These are phyloP conservation scores for Petrolisthes manimaculis DNA, from an alignment of 2,888 invertebrate species.

Conservation along the genomic window DNA sequence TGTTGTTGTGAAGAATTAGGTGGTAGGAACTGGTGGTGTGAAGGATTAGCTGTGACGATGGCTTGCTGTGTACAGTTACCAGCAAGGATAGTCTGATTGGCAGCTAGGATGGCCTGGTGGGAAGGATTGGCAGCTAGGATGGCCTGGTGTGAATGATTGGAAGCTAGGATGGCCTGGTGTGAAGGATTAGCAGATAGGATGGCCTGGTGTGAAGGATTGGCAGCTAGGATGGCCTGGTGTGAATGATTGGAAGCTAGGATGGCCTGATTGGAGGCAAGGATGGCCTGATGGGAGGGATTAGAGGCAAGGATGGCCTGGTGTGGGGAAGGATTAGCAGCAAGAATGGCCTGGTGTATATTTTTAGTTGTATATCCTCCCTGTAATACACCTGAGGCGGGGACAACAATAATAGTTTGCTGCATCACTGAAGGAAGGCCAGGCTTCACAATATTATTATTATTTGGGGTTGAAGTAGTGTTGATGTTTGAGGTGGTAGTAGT, in stretches of 20 bases:
- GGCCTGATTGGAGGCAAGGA: not conserved
- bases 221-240: not conserved
- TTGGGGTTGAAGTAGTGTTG: not conserved
- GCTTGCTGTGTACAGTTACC: no score
- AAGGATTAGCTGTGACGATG: no score
- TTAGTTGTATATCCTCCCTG: constrained; percentile 25
- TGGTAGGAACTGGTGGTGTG: no score
- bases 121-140: not conserved
- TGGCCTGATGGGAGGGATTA: not conserved
- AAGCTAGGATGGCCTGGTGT: not conserved
- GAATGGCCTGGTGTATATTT: not conserved
- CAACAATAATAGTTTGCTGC: constrained; percentile 27
- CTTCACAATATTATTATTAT: not conserved
- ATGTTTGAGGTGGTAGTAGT: not conserved
- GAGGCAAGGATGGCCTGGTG: not conserved
- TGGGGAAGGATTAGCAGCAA: not conserved
- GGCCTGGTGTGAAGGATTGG: constrained; percentile 1
- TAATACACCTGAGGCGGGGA: constrained; percentile 11
- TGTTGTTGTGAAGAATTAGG: no score
- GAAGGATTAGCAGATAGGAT: not conserved
- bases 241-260: not conserved
- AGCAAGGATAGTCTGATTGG: not conserved
- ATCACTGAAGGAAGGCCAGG: not conserved
- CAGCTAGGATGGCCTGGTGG: not conserved
- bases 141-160: not conserved